phyloP scores from a whole-genome alignment of 2,888 invertebrate genomes.

The Drosophila nr. fundita region DNA sequence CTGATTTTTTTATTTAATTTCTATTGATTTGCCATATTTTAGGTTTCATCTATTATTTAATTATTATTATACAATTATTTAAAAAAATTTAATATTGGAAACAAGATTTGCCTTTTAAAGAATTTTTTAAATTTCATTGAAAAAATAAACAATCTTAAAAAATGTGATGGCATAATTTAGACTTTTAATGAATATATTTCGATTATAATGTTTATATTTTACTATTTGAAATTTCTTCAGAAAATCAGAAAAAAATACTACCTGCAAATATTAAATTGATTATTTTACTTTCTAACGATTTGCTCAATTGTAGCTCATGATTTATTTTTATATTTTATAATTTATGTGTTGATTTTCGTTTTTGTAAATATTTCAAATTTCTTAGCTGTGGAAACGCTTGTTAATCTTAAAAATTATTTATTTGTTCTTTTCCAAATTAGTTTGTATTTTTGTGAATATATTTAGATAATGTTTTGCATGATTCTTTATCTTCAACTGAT shows the following conservation, averaged over 20 bases:
- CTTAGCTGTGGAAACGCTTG: not conserved
- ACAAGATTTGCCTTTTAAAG: fast-evolving
- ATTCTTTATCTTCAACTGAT: not conserved
- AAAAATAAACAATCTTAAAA: not conserved
- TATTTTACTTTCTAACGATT: not conserved
- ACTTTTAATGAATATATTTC: not conserved
- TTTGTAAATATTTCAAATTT: not conserved
- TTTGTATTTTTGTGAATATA: not conserved
- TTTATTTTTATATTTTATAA: not conserved
- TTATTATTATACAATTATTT: too few relatives aligned
- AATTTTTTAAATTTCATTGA: not conserved
- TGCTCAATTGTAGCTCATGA: not conserved
- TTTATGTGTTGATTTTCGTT: not conserved
- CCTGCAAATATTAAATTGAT: not conserved
- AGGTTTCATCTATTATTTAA: not conserved
- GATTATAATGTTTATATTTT: not conserved
- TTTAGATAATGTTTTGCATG: not conserved
- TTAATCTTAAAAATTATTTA: not conserved
- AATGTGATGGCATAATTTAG: not conserved
- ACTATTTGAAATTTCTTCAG: not conserved
- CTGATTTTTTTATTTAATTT: not conserved
- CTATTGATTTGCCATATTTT: not conserved
- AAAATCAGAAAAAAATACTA: fast-evolving
- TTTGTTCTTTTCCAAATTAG: not conserved
- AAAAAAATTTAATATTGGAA: not conserved